Percentiles rank a stretch among this genome's conserved stretches.
phyloP scores from a whole-genome alignment of 2,888 invertebrate genomes.

The Endotricha flammealis region DNA sequence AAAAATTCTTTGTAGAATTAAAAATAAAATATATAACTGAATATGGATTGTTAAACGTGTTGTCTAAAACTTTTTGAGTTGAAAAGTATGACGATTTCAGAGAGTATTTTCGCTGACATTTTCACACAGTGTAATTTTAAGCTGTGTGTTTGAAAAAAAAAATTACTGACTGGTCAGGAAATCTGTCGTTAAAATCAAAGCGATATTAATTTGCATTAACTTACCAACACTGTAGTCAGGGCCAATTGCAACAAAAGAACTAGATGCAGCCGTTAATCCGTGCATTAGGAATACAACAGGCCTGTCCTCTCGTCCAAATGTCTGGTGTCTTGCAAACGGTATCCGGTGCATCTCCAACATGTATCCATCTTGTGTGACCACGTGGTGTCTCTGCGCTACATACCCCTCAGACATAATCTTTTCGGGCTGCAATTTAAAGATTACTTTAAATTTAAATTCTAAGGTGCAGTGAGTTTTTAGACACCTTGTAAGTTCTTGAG shows the following conservation, averaged over 20 bases:
- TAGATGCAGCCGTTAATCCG: conserved; percentile 37
- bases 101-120: too few relatives aligned
- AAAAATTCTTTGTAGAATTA: too few relatives aligned
- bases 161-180: background rate
- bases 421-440: conserved; percentile 28
- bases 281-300: conserved; percentile 52
- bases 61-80: too few relatives aligned
- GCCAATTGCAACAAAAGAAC: conserved; percentile 30
- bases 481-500: too few relatives aligned
- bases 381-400: conserved; percentile 37
- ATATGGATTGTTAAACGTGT: too few relatives aligned
- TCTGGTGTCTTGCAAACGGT: conserved; percentile 27
- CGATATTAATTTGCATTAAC: too few relatives aligned
- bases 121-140: too few relatives aligned
- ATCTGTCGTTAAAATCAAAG: background rate
- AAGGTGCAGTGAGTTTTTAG: background rate
- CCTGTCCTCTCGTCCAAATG: conserved; percentile 11
- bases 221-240: conserved; percentile 38
- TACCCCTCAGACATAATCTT: conserved; percentile 34
- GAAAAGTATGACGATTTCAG: too few relatives aligned
- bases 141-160: too few relatives aligned
- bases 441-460: too few relatives aligned
- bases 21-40: too few relatives aligned
- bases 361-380: conserved; percentile 46
- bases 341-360: conserved; percentile 49